These are phyloP conservation scores for Tetropium fuscum DNA, from an alignment of 2,888 invertebrate genomes.

Conservation along the genomic window DNA sequence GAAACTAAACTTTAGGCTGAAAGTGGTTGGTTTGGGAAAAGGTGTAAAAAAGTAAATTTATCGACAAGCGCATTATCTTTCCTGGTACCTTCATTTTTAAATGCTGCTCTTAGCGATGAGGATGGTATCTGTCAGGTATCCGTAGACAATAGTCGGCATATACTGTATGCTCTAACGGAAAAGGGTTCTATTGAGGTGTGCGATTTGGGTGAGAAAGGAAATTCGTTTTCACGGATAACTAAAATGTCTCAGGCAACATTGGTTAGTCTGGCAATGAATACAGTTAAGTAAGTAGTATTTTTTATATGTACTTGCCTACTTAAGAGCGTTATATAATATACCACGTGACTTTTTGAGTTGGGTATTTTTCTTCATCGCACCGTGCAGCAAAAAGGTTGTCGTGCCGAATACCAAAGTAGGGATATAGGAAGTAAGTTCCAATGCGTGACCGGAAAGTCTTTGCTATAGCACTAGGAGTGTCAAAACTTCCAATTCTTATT, in stretches of 20 bases:
- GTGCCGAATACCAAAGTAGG: too few species aligned
- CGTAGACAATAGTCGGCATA: constrained; percentile 89
- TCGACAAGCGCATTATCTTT: constrained; percentile 90
- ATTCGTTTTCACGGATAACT: constrained; percentile 77
- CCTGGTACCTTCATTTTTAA: constrained; percentile 89
- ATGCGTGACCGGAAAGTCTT: too few species aligned
- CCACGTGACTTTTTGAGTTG: too few species aligned
- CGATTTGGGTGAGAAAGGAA: constrained; percentile 87
- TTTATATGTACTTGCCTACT: too few species aligned
- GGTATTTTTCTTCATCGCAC: too few species aligned
- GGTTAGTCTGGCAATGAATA: constrained; percentile 80
- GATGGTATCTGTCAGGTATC: constrained; percentile 91
- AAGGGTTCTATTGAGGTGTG: constrained; percentile 90
- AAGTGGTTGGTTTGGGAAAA: constrained; percentile 94
- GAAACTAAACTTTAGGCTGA: constrained; percentile 80
- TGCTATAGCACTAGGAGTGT: too few species aligned
- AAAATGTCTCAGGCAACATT: constrained; percentile 80
- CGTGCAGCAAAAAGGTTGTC: too few species aligned
- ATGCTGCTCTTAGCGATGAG: constrained; percentile 86
- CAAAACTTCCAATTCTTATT: too few species aligned
- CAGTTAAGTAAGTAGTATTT: constrained; percentile 78
- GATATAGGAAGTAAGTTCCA: too few species aligned
- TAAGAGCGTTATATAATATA: too few species aligned
- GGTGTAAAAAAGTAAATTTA: constrained; percentile 95
- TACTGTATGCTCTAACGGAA: constrained; percentile 91